Conservation (phyloP, 2,888 invertebrate species). For the Odontocerum albicorne region DNA sequence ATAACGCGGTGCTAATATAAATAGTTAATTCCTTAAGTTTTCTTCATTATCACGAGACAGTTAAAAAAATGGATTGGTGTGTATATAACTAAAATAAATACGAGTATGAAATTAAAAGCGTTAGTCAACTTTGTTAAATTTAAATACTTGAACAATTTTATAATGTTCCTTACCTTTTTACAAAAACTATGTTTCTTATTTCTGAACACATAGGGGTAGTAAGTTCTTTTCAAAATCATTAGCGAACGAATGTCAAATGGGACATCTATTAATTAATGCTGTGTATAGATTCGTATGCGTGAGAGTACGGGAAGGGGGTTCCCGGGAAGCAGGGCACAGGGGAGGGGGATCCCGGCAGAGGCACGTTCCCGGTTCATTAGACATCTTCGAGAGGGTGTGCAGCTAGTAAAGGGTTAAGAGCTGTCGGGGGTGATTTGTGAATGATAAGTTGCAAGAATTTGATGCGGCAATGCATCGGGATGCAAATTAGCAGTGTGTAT, state of each 20-base stretch:
- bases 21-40: too few species aligned
- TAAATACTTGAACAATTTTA: too few species aligned
- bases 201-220: too few species aligned
- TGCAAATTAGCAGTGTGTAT: too few species aligned
- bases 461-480: background rate
- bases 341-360: background rate
- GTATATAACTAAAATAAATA: too few species aligned
- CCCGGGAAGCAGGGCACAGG: background rate
- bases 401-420: constrained; percentile 11
- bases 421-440: constrained; percentile 4
- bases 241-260: constrained; percentile 21
- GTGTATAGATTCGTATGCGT: constrained; percentile 3
- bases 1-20: too few species aligned
- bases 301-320: background rate
- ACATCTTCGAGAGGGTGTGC: constrained; percentile 16
- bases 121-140: too few species aligned
- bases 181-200: too few species aligned
- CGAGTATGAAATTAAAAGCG: too few species aligned
- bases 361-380: constrained; percentile 13
- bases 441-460: background rate
- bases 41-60: too few species aligned
- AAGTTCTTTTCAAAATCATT: constrained; percentile 19
- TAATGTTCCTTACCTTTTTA: too few species aligned
- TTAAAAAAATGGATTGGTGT: too few species aligned
- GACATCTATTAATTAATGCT: constrained; percentile 24